phyloP scores from a whole-genome alignment of 2,888 invertebrate genomes.

The Parnassius apollo region DNA sequence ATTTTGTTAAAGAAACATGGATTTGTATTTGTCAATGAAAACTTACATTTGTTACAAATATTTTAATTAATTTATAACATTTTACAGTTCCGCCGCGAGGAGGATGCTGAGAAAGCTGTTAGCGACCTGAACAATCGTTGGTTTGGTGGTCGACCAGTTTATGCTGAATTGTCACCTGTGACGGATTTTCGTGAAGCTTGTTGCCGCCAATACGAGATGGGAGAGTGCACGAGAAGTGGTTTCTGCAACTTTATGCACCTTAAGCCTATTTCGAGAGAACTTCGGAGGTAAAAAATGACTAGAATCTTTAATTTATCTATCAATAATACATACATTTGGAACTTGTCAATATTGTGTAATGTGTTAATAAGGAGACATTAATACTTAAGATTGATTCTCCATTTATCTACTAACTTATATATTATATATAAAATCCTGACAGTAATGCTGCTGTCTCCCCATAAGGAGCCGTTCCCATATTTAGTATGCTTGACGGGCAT shows the following conservation, averaged over 20 bases:
- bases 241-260: constrained; percentile 99
- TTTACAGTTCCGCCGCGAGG: constrained; percentile 94
- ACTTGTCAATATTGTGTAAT: no score
- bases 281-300: constrained; percentile 84
- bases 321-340: no score
- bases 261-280: constrained; percentile 97
- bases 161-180: constrained; percentile 98
- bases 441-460: no score
- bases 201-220: constrained; percentile 99
- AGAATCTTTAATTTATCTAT: no score
- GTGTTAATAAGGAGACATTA: no score
- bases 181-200: constrained; percentile 99
- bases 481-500: no score
- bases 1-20: no score
- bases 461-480: no score
- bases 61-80: neutral
- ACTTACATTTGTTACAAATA: neutral
- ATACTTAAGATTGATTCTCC: no score
- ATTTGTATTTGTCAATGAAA: no score
- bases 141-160: constrained; percentile 99
- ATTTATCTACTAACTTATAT: no score
- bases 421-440: no score
- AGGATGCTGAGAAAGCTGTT: constrained; percentile 98
- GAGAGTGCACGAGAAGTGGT: constrained; percentile 98
- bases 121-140: constrained; percentile 98